These are phyloP conservation scores for Sinonovacula constricta DNA, from an alignment of 1,140 invertebrate genomes.

Conservation along the genomic window DNA sequence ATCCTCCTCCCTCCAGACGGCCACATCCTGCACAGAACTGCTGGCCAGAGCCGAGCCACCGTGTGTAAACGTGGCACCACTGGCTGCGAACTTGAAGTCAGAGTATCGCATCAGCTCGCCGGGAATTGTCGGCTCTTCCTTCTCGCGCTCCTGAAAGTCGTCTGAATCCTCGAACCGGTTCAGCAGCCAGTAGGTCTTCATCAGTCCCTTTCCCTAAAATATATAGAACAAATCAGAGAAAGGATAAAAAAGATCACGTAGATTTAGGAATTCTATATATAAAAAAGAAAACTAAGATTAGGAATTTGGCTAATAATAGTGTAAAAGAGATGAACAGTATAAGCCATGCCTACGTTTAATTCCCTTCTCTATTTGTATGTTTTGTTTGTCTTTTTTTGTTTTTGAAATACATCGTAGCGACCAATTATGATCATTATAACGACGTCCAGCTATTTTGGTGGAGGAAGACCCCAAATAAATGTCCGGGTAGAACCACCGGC, in stretches of 20 bases:
- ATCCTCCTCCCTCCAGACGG: slow-evolving; percentile 31
- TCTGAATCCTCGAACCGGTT: slow-evolving; percentile 24
- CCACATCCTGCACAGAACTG: not conserved
- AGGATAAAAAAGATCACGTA: not conserved
- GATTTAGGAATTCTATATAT: not conserved
- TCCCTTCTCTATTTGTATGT: too few species aligned
- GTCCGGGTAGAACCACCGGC: too few species aligned
- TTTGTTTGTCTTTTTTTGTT: too few species aligned
- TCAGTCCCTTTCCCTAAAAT: slow-evolving; percentile 86
- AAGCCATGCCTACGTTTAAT: too few species aligned
- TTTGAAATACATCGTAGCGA: too few species aligned
- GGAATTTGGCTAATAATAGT: not conserved
- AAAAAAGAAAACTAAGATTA: not conserved
- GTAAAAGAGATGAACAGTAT: too few species aligned
- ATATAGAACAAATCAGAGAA: too few species aligned
- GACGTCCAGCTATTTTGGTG: too few species aligned
- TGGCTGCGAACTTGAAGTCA: slow-evolving; percentile 1
- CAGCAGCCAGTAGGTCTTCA: slow-evolving; percentile 88
- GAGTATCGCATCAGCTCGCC: slow-evolving; percentile 39
- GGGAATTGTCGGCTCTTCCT: not conserved
- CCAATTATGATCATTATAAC: too few species aligned
- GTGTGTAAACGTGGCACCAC: not conserved
- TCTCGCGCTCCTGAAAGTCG: not conserved
- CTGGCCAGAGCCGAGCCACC: not conserved
- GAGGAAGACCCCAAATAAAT: too few species aligned